Percentiles rank a stretch among this genome's conserved stretches.
phyloP scores from a whole-genome alignment of 2,797 vertebrate genomes.

The Valencia hispanica region DNA sequence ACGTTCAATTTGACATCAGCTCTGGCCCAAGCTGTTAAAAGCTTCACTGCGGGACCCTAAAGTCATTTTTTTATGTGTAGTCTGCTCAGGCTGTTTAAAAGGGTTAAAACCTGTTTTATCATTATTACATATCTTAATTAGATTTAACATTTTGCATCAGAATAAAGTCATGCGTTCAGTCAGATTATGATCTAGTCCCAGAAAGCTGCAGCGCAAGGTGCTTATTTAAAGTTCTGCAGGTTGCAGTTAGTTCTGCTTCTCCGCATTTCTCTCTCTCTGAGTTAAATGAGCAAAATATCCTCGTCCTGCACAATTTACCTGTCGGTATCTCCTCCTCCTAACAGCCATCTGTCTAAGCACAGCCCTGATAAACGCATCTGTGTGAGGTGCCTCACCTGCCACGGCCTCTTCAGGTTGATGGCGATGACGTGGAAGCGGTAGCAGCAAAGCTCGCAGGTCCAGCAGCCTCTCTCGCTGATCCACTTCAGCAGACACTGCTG shows the following conservation, averaged over 20 bases:
- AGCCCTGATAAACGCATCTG: neutral
- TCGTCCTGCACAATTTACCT: too few species aligned
- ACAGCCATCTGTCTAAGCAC: neutral
- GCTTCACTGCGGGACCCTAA: neutral
- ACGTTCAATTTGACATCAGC: neutral
- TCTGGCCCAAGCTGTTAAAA: neutral
- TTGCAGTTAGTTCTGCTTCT: neutral
- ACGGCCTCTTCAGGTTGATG: slow-evolving; percentile 94
- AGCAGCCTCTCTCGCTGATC: slow-evolving; percentile 95
- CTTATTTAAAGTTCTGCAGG: neutral
- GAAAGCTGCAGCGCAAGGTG: neutral
- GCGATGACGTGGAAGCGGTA: slow-evolving; percentile 94
- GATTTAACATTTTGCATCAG: neutral
- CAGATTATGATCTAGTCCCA: neutral
- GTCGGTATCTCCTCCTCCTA: too few species aligned
- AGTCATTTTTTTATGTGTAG: neutral
- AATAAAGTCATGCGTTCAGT: neutral
- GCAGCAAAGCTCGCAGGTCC: slow-evolving; percentile 96
- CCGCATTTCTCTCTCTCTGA: neutral
- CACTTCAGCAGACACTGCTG: slow-evolving; percentile 96
- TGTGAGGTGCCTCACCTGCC: slow-evolving; percentile 82
- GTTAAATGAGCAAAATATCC: too few species aligned
- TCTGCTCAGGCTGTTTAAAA: neutral
- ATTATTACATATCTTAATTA: neutral
- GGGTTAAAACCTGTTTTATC: neutral